Conservation (phyloP, 2,797 vertebrate genomes). For the Hydrolagus colliei region DNA sequence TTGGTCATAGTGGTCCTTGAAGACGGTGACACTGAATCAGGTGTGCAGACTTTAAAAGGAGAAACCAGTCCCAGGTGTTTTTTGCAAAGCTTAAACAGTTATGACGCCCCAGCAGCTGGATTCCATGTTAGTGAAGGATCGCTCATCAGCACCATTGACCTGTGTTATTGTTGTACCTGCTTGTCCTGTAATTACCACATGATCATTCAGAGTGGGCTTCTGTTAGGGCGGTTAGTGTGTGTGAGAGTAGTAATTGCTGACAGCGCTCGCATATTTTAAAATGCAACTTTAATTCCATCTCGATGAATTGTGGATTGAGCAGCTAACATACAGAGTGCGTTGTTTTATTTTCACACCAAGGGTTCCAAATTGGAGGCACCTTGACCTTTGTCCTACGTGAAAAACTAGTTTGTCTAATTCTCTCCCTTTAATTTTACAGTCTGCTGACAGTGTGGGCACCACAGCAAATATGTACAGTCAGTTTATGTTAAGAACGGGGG, state of each 20-base stretch:
- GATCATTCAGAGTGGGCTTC: constrained; percentile 5
- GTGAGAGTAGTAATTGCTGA: background rate
- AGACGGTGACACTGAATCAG: background rate
- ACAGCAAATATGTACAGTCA: background rate
- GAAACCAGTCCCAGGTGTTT: background rate
- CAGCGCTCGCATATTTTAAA: background rate
- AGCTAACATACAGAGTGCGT: background rate
- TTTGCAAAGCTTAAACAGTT: background rate
- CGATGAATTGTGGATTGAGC: background rate
- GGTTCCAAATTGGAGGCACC: background rate
- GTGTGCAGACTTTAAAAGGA: background rate
- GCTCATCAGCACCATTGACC: background rate
- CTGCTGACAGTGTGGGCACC: background rate
- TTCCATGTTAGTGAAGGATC: background rate
- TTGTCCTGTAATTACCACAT: background rate
- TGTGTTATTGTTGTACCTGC: background rate
- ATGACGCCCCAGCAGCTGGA: background rate
- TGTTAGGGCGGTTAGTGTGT: background rate
- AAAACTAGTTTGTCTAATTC: background rate
- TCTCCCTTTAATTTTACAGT: background rate
- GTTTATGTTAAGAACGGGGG: background rate
- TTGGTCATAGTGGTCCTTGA: background rate
- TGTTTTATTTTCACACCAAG: background rate
- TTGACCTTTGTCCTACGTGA: background rate
- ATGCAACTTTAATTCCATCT: background rate